A percentile compares a stretch with the other conserved stretches of the same genome.
Conservation (phyloP, 2,888 invertebrate species). For the Xylota segnis region DNA sequence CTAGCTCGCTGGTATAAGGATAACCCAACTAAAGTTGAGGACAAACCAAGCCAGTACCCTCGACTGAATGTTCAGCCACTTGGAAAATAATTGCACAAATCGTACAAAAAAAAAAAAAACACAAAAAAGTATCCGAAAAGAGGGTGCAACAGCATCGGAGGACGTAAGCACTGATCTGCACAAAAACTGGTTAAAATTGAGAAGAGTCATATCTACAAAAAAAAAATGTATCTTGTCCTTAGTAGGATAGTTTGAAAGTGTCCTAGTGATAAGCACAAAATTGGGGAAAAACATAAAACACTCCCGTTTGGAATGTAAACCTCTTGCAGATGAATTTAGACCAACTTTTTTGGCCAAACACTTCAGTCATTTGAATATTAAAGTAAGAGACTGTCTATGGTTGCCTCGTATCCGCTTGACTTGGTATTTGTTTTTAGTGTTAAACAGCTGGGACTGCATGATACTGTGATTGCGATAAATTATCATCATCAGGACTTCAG, state of each 20-base stretch:
- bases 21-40: slow-evolving; percentile 69
- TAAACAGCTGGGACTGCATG: too few relatives aligned
- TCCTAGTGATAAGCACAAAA: background rate
- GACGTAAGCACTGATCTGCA: slow-evolving; percentile 13
- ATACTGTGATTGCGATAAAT: too few relatives aligned
- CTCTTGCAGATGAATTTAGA: too few relatives aligned
- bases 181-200: slow-evolving; percentile 37
- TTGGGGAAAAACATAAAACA: background rate
- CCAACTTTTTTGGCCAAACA: too few relatives aligned
- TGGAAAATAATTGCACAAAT: slow-evolving; percentile 68
- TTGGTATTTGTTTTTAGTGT: too few relatives aligned
- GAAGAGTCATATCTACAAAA: background rate
- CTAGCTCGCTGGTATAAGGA: slow-evolving; percentile 35
- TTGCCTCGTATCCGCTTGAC: too few relatives aligned
- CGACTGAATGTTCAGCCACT: slow-evolving; percentile 70
- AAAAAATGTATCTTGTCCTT: slow-evolving; percentile 16
- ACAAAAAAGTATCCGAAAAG: background rate
- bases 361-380: too few relatives aligned
- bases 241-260: background rate
- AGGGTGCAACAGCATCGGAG: slow-evolving; percentile 27
- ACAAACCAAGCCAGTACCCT: slow-evolving; percentile 70
- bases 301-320: too few relatives aligned
- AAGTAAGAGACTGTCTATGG: too few relatives aligned
- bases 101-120: slow-evolving; percentile 43
- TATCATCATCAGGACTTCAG: too few relatives aligned